Conservation (phyloP, 2,113 vertebrate genomes). For the Recurvirostra avosetta region DNA sequence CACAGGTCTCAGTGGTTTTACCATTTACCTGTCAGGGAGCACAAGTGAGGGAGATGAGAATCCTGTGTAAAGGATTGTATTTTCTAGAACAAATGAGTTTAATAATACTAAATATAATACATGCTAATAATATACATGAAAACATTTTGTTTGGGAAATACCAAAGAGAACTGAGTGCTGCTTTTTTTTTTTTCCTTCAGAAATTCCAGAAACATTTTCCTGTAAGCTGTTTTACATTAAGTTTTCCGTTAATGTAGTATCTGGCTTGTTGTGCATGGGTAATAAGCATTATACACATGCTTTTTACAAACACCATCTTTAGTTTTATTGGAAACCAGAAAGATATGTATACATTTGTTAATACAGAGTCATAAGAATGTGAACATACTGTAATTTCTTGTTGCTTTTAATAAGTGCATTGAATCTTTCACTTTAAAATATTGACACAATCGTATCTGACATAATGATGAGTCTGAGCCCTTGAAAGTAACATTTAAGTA, state of each 20-base stretch:
- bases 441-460: background rate
- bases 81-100: background rate
- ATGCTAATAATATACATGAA: background rate
- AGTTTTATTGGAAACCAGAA: background rate
- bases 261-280: background rate
- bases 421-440: background rate
- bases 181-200: background rate
- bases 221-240: conserved; percentile 28
- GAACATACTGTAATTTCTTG: background rate
- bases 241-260: conserved; percentile 13
- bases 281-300: background rate
- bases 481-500: background rate
- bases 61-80: background rate
- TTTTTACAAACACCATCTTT: background rate
- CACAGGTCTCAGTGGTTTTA: background rate
- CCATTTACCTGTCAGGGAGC: background rate
- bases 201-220: background rate
- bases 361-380: background rate
- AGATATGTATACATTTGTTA: background rate
- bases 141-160: background rate
- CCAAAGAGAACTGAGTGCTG: background rate
- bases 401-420: background rate
- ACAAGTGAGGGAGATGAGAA: background rate
- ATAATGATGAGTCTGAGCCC: background rate
- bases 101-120: background rate